These are phyloP conservation scores for Sula dactylatra DNA, from an alignment of 2,113 vertebrate species.

Conservation along the genomic window DNA sequence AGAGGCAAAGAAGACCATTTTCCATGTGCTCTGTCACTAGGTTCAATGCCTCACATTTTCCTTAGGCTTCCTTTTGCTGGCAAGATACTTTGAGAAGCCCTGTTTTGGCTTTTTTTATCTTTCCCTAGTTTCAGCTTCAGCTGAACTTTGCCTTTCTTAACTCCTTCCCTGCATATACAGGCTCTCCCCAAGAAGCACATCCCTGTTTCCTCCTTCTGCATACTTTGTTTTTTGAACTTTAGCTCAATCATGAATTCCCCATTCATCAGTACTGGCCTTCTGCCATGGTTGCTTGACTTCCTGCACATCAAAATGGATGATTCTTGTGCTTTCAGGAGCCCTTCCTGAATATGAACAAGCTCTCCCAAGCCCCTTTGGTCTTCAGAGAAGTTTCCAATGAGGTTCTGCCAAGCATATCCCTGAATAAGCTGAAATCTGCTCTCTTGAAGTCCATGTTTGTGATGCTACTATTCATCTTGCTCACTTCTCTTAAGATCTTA, in stretches of 20 bases:
- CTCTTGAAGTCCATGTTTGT: not conserved
- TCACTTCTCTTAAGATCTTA: not conserved
- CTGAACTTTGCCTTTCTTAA: not conserved
- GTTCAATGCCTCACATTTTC: not conserved
- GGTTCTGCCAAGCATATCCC: not conserved
- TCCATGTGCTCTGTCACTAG: not conserved
- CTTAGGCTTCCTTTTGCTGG: not conserved
- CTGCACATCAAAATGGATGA: not conserved
- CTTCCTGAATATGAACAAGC: not conserved
- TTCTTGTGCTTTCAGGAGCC: not conserved
- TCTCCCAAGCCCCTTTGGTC: not conserved
- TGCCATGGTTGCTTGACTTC: not conserved
- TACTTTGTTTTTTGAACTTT: not conserved
- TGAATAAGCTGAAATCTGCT: not conserved
- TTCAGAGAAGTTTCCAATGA: not conserved
- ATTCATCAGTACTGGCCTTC: not conserved
- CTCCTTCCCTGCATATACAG: not conserved
- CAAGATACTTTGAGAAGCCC: not conserved
- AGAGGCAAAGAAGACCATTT: not conserved
- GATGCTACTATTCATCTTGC: not conserved
- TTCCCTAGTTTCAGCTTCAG: not conserved
- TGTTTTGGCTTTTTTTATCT: not conserved
- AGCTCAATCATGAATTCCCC: not conserved
- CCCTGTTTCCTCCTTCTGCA: not conserved
- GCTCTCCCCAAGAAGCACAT: not conserved